Evolutionary conservation across 2,113 vertebrate genomes (phyloP).

Genomic region (Hyaena hyaena): DNA sequence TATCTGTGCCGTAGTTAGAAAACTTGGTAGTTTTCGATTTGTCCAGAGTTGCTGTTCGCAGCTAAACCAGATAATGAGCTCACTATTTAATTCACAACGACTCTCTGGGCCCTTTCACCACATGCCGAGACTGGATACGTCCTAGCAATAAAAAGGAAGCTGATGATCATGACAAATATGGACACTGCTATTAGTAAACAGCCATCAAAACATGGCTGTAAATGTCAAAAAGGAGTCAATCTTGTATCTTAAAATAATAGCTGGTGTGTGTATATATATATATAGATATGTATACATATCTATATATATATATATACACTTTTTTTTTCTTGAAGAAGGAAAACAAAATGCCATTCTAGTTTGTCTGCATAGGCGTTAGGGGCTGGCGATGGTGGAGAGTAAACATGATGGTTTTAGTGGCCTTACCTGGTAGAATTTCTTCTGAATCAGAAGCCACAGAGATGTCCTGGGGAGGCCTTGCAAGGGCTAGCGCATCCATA

Average conservation of each 20-base stretch:
- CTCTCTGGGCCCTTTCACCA: not conserved
- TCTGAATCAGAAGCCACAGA: not conserved
- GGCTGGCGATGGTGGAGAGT: not conserved
- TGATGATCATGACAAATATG: not conserved
- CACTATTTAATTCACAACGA: constrained; percentile 18
- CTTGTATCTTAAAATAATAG: constrained; percentile 32
- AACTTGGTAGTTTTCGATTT: not conserved
- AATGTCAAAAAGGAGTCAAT: not conserved
- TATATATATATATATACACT: no score
- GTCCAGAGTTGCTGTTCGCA: not conserved
- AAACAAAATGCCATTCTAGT: not conserved
- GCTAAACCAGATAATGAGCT: constrained; percentile 25
- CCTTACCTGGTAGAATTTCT: not conserved
- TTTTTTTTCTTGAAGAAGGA: not conserved
- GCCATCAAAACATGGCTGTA: not conserved
- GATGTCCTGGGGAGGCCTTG: not conserved
- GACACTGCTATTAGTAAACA: not conserved
- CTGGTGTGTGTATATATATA: no score
- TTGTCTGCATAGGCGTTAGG: not conserved
- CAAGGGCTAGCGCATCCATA: not conserved
- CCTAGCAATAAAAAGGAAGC: not conserved
- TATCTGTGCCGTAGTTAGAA: not conserved
- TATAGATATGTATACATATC: no score
- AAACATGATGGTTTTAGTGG: not conserved
- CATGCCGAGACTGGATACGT: not conserved